Percentiles rank a stretch among this genome's conserved stretches.
phyloP scores from a whole-genome alignment of 2,797 vertebrate genomes.

The Syndactyla subalaris region DNA sequence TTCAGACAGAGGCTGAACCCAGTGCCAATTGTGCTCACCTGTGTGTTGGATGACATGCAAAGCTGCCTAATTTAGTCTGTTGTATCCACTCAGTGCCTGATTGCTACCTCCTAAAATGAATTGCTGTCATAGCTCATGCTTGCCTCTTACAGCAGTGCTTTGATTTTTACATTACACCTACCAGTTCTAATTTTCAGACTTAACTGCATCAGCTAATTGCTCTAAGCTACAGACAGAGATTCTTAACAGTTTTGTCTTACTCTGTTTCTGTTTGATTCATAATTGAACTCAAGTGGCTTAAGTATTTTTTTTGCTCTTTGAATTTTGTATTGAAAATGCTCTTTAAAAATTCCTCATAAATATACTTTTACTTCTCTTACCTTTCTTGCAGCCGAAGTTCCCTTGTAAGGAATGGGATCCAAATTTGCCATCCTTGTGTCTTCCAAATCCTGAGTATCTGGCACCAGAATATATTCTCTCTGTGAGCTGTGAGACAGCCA shows the following conservation, averaged over 20 bases:
- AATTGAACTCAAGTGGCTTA: not conserved
- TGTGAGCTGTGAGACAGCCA: slow-evolving; percentile 95
- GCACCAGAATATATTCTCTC: slow-evolving; percentile 98
- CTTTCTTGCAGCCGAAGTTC: slow-evolving; percentile 86
- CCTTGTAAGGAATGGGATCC: slow-evolving; percentile 98
- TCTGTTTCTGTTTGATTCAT: not conserved
- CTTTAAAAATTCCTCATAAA: not conserved
- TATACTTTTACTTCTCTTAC: not conserved
- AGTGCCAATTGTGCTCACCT: not conserved
- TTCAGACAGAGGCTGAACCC: not conserved
- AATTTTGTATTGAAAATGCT: not conserved
- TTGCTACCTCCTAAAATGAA: not conserved
- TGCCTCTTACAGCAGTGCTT: not conserved
- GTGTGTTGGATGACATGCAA: not conserved
- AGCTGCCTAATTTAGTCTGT: not conserved
- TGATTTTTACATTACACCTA: not conserved
- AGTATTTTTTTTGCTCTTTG: not conserved
- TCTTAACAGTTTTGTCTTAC: not conserved
- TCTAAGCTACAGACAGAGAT: not conserved
- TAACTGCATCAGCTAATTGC: not conserved
- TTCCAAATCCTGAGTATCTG: slow-evolving; percentile 97
- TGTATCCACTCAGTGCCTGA: not conserved
- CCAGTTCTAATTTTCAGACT: not conserved
- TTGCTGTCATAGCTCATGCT: not conserved
- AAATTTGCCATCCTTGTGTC: slow-evolving; percentile 92